Evolutionary conservation across 64 coral and sea anemone genomes (phyloP).

Genomic region (Acropora yongei): DNA sequence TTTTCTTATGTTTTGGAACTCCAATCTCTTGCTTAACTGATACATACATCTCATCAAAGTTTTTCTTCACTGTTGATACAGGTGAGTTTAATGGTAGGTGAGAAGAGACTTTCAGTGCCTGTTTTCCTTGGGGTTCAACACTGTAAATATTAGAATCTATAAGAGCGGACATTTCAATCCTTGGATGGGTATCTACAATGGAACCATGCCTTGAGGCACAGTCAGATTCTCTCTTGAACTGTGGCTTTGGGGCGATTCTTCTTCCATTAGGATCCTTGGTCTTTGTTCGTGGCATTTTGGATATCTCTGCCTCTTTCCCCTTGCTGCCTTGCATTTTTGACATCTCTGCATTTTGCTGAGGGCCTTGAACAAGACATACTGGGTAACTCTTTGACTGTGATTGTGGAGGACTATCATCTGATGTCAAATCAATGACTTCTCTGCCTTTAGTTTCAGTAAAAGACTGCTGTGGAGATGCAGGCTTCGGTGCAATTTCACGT

Average conservation of each 20-base stretch:
- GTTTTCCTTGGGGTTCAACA: neutral
- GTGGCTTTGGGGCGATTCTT: neutral
- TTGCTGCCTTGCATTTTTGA: neutral
- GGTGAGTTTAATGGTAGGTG: neutral
- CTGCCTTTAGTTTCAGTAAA: neutral
- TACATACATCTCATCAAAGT: neutral
- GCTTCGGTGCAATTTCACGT: neutral
- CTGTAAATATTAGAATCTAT: neutral
- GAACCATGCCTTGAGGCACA: neutral
- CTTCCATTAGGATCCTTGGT: neutral
- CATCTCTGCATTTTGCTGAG: neutral
- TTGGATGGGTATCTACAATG: neutral
- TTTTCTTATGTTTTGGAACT: constrained; percentile 14
- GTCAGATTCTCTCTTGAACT: constrained; percentile 1
- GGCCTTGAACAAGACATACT: neutral
- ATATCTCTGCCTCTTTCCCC: neutral
- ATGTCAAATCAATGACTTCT: constrained; percentile 47
- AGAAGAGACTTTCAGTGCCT: neutral
- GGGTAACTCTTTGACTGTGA: neutral
- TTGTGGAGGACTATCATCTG: constrained; percentile 17
- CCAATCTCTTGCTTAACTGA: neutral
- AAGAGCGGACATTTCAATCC: neutral
- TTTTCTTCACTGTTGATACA: neutral
- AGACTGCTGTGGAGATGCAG: neutral
- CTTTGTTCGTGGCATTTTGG: neutral